Base-by-base conservation (phyloP, 1,140 invertebrate species). In the Drosophila kohkoa region DNA sequence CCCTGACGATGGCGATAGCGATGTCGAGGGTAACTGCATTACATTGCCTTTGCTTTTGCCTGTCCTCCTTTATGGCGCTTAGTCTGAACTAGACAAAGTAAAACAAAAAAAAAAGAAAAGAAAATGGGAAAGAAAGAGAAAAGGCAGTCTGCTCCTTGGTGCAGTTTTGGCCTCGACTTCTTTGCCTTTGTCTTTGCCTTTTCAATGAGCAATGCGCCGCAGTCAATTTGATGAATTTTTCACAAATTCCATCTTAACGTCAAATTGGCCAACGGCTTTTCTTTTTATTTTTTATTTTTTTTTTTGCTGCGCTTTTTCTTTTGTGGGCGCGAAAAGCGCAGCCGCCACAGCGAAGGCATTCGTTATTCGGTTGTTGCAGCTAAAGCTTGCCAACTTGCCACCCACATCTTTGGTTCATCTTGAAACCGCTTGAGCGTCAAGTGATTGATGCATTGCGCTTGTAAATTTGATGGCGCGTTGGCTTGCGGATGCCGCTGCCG, bases 401-500 rank as follows among this genome's bases (percentile, higher is more conserved):
- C 38, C 35, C 46, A 32, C 70, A 58, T 30, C 30, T 4, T 5
- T 30, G 65, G 57, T 68, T 68, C 71, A 57, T 55, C 65, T 60
- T 62, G 71, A 60, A 76, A 65, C 68, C 69, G 60, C 68, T 76
- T 72, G 74, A 66, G 62, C 68, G 73, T 71, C 74, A 76, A 76
- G 85, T 88, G 83, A 88, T 88, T 88, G 83, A 88, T 88, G 83
- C 83, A 88, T 88, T 89, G 83, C 83, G 81, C 83, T 87, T 87
- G 83, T 87, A 87, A 87, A 87, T 88, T 87, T 87, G 77, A 87
- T 88, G 83, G 80, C 62, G 77, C 67, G 65, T 48, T 72, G 46
- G 20, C 41, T 55, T 38, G 58, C 20, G 70, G 25, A 32, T 46
- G 28, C 35, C 10, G 1, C 7, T 8, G 0, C 30, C 7, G 5